These are phyloP conservation scores for Eubucco bourcierii DNA, from an alignment of 2,113 vertebrate species.

Conservation along the genomic window DNA sequence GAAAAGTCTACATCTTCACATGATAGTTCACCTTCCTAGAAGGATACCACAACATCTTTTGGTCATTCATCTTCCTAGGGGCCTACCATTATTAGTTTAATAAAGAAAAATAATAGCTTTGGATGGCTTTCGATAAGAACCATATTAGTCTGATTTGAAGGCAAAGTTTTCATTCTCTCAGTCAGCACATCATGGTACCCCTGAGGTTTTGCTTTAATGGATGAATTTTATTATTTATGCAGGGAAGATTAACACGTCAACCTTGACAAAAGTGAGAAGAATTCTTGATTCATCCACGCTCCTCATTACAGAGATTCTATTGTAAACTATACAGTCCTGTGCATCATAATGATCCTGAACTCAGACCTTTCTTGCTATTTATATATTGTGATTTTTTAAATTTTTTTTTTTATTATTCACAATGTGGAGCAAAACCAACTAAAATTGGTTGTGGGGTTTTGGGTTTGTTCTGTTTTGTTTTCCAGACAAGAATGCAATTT, in stretches of 20 bases:
- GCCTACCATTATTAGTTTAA: not conserved
- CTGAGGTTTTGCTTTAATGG: not conserved
- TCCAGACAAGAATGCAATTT: not conserved
- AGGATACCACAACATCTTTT: not conserved
- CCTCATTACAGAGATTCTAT: not conserved
- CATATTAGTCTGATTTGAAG: not conserved
- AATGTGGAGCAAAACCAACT: not conserved
- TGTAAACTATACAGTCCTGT: not conserved
- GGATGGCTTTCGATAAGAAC: not conserved
- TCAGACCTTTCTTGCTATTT: not conserved
- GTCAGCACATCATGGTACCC: not conserved
- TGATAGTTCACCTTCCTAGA: not conserved
- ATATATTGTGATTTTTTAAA: not conserved
- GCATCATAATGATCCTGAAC: not conserved
- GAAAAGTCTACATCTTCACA: not conserved
- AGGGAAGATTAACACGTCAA: not conserved
- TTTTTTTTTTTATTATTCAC: not conserved
- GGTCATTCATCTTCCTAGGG: not conserved
- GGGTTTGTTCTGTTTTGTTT: no score
- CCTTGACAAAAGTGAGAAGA: not conserved
- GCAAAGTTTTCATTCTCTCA: not conserved
- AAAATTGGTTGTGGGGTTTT: not conserved
- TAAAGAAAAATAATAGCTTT: not conserved
- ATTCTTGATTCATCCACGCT: not conserved
- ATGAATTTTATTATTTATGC: constrained; percentile 8